Conservation (phyloP, 2,888 invertebrate genomes). For the Marronus borbonicus region DNA sequence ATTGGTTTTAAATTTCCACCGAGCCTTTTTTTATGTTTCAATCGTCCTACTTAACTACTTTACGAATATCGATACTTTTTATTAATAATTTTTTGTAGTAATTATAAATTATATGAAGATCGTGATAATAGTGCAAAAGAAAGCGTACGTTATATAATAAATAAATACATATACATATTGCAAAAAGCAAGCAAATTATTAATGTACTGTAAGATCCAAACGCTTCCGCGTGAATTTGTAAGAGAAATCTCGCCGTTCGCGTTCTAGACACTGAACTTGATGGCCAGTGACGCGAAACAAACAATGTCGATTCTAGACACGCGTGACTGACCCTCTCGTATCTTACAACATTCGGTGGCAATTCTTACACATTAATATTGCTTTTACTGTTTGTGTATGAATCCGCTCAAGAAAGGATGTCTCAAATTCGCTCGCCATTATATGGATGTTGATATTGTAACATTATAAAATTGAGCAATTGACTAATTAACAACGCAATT, state of each 20-base stretch:
- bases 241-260: conserved; percentile 54
- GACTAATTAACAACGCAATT: no score
- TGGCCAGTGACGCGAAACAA: conserved; percentile 60
- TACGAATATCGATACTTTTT: neutral
- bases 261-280: conserved; percentile 63
- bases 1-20: neutral
- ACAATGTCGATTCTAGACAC: conserved; percentile 55
- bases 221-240: conserved; percentile 25
- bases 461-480: no score
- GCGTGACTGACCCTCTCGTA: conserved; percentile 58
- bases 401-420: neutral
- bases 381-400: conserved; percentile 36
- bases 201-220: neutral
- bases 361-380: conserved; percentile 21
- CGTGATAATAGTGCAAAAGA: no score
- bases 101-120: no score
- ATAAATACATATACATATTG: no score
- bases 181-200: no score
- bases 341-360: conserved; percentile 49
- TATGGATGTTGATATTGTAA: no score
- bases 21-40: no score
- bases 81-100: neutral
- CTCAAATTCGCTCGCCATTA: no score
- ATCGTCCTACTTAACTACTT: no score
- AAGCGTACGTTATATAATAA: no score